A percentile compares a stretch with the other conserved stretches of the same genome.
These are phyloP conservation scores for Cotesia congregata DNA, from an alignment of 2,888 invertebrate species.

Conservation along the genomic window DNA sequence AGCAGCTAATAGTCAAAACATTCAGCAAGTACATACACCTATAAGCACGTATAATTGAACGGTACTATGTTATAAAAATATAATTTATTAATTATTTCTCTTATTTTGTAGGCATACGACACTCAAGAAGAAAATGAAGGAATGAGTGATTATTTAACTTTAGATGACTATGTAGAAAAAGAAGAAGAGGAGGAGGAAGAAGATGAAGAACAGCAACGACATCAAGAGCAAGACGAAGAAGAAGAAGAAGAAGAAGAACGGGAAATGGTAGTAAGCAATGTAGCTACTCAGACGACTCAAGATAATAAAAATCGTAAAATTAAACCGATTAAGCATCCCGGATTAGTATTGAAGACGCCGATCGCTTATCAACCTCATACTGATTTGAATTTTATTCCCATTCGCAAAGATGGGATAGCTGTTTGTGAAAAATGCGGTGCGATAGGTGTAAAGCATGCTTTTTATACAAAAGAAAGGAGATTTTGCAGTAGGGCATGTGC, in stretches of 20 bases:
- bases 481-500: constrained; percentile 88
- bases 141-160: constrained; percentile 68
- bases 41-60: background rate
- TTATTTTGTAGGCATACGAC: constrained; percentile 59
- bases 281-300: constrained; percentile 74
- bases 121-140: constrained; percentile 62
- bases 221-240: constrained; percentile 69
- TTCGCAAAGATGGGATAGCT: constrained; percentile 90
- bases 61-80: constrained; percentile 2
- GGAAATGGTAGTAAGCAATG: constrained; percentile 71
- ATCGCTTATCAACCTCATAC: constrained; percentile 85
- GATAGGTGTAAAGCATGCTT: constrained; percentile 88
- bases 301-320: constrained; percentile 76
- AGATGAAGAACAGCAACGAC: background rate
- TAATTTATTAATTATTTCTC: background rate
- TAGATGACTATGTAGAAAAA: constrained; percentile 72
- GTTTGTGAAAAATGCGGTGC: constrained; percentile 89
- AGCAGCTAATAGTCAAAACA: constrained; percentile 63
- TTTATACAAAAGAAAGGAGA: constrained; percentile 85
- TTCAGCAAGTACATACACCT: constrained; percentile 59
- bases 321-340: constrained; percentile 82
- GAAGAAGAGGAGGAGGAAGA: constrained; percentile 63
- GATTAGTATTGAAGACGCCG: constrained; percentile 81
- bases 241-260: constrained; percentile 72
- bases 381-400: constrained; percentile 88